phyloP scores from a whole-genome alignment of 1,140 invertebrate genomes.

The Cyclina sinensis region DNA sequence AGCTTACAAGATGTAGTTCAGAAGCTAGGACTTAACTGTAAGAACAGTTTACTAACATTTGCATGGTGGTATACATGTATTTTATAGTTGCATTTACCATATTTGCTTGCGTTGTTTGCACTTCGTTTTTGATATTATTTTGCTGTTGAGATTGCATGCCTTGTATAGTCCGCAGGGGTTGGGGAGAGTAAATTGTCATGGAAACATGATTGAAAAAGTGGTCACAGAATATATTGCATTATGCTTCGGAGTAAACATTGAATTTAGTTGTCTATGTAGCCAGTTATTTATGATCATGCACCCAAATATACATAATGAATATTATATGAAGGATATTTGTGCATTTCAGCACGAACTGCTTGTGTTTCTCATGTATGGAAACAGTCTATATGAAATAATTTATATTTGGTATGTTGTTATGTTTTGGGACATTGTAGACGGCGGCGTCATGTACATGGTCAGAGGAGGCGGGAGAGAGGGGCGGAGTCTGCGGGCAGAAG shows the following conservation, averaged over 20 bases:
- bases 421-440: slow-evolving; percentile 69
- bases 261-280: too few species aligned
- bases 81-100: slow-evolving; percentile 2
- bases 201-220: background rate
- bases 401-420: slow-evolving; percentile 42
- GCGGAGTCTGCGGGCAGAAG: slow-evolving; percentile 62
- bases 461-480: slow-evolving; percentile 62
- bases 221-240: too few species aligned
- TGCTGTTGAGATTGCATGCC: background rate
- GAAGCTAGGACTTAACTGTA: too few species aligned
- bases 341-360: background rate
- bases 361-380: background rate
- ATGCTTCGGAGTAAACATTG: too few species aligned
- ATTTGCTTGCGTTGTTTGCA: background rate
- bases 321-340: background rate
- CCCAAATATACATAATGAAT: too few species aligned
- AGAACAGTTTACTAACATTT: background rate
- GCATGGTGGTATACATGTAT: background rate
- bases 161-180: background rate
- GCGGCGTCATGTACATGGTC: slow-evolving; percentile 65
- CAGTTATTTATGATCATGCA: too few species aligned
- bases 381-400: background rate
- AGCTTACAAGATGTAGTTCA: background rate
- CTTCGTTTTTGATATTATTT: background rate
- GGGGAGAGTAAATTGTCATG: background rate